Evolutionary conservation across 2,797 vertebrate species (phyloP), one percentile per base, ranked within the genome.

Genomic region (Micromesistius poutassou): DNA sequence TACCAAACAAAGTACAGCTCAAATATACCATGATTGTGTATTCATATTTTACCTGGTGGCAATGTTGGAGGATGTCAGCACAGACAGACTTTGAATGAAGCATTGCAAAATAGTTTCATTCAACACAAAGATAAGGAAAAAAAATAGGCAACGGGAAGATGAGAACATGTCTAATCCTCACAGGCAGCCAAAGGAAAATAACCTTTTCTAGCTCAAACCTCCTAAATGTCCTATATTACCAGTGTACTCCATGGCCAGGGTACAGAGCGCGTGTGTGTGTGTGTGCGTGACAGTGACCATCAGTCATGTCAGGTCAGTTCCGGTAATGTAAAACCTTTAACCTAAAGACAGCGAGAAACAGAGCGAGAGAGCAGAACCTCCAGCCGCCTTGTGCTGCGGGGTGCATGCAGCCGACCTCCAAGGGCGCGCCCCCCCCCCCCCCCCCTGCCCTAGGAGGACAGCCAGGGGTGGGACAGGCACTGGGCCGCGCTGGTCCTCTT

Each of bases 381-480:
- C 62, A 28, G n/a, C 3, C 9, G 13, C 62, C 62, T 13, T 28
- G 62, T 28, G 62, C 62, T 68, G 62, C 25, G 55, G 25, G 28
- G 62, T 68, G 62, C 62, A 68, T 28, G 25, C 62, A 68, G 62
- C 25, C n/a, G 62, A 9, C 62, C 83, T 76, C 80, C 73, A 80
- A 84, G 19, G 71, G 30, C n/a, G n/a, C n/a, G n/a, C n/a, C n/a
- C n/a, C n/a, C n/a, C 38, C 81, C 38, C 30, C 35, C 81, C 42
- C 19, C 19, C 74, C 80, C 77, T 71, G 71, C 75, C 91, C 89
- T 97, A 98, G 30, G 94, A 94, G 79, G 90, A 77, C 80, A 99
- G 94, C 97, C 97, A 99, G 19, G 96, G 93, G 80, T 99, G 97
- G 82, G 94, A 93, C 88, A 99, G 96, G 89, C 98, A 99, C 89